Percentiles rank a stretch among this genome's conserved stretches.
Evolutionary conservation across 2,797 vertebrate genomes (phyloP).

Genomic region (Cyclopterus lumpus): DNA sequence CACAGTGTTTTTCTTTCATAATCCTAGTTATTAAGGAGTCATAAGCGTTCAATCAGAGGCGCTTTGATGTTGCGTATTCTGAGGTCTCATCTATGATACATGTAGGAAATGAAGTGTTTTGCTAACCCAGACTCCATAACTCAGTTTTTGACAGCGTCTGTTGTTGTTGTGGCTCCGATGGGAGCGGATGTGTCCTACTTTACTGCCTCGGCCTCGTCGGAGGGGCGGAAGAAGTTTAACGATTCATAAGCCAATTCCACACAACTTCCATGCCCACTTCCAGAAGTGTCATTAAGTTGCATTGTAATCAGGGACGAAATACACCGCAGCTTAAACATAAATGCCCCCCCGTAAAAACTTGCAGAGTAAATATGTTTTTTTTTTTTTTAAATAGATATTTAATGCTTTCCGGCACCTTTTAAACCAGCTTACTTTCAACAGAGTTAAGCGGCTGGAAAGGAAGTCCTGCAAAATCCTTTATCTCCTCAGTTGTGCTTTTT

Average conservation of each 20-base stretch:
- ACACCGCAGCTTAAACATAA: conserved; percentile 15
- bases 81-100: conserved; percentile 25
- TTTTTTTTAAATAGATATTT: conserved; percentile 20
- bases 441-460: background rate
- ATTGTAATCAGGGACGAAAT: conserved; percentile 42
- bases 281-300: conserved; percentile 50
- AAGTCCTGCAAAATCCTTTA: conserved; percentile 33
- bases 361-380: conserved; percentile 5
- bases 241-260: conserved; percentile 55
- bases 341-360: conserved; percentile 22
- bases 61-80: conserved; percentile 2
- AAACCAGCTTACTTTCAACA: conserved; percentile 35
- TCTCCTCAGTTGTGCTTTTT: conserved; percentile 20
- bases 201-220: conserved; percentile 55
- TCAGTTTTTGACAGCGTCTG: conserved; percentile 46
- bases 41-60: background rate
- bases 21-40: background rate
- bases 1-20: too few relatives aligned
- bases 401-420: conserved; percentile 29
- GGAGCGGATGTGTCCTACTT: conserved; percentile 72
- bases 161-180: conserved; percentile 55
- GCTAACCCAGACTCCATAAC: conserved; percentile 27
- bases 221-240: conserved; percentile 50
- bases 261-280: conserved; percentile 9
- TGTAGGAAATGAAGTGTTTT: conserved; percentile 33